These are phyloP conservation scores for Cyphomyrus plagiostoma DNA, from an alignment of 2,113 vertebrate genomes.

Conservation along the genomic window DNA sequence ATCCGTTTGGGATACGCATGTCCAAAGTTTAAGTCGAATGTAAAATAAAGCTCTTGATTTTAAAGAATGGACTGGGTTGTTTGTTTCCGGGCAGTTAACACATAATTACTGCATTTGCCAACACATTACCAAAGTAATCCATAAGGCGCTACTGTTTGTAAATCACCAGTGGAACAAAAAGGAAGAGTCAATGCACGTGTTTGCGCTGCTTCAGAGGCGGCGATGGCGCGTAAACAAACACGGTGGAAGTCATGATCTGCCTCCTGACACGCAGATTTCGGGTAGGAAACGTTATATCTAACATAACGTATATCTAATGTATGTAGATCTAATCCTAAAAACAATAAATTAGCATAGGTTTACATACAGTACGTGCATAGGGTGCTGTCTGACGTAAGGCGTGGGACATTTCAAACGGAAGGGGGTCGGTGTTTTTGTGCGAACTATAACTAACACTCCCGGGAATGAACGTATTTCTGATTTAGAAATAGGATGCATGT, in stretches of 20 bases:
- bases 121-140: slow-evolving; percentile 3
- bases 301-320: too few relatives aligned
- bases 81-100: neutral
- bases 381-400: neutral
- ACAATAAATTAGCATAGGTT: neutral
- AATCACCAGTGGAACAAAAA: neutral
- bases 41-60: neutral
- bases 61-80: neutral
- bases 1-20: neutral
- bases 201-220: neutral
- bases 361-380: neutral
- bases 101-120: neutral
- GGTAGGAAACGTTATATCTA: neutral
- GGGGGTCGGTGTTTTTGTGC: neutral
- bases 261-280: neutral
- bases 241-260: neutral
- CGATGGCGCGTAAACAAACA: neutral
- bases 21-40: neutral
- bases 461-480: neutral
- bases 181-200: neutral
- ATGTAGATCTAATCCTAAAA: too few relatives aligned
- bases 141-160: slow-evolving; percentile 26
- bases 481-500: neutral
- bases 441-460: neutral
- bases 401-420: neutral